Base-by-base conservation (phyloP, 2,113 vertebrate species). In the Cyanoderma ruficeps region DNA sequence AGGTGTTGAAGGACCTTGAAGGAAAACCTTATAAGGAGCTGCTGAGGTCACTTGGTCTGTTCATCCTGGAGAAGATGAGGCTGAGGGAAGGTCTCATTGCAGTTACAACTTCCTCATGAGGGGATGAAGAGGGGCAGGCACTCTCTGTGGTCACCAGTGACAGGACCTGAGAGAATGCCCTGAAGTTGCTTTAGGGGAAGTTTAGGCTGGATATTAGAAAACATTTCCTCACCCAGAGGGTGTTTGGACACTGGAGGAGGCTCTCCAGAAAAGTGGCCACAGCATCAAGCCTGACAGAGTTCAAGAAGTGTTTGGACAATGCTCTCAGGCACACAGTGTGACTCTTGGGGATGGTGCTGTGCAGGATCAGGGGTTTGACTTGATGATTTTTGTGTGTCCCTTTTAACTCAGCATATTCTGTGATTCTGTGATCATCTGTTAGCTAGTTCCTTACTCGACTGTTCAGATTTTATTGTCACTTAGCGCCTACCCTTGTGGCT, bases 11-110 rank as follows among this genome's bases (percentile, higher is more conserved):
- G 21, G 31, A 24, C 25, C 35, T 67, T 59, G 61, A 59, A 41
- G 21, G 11, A 11, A 57, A 50, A 11, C 13, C 0, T 0, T 25
- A 4, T 17, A 3, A 59, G 52, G 9, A 68, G 31, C 0, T 0
- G 11, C 14, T 59, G 25, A 31, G 44, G 11, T 37, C 44, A 18
- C 31, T 67, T 11, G 35, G 6, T 59, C 17, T 68, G 21, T 11
- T 50, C 35, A 25, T 35, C 9, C 44, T 59, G 44, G 31, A 57
- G 41, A 39, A n/a, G 28, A 65, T 11, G 25, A 76, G 20, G 1
- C 42, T 50, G 52, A 42, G 31, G 11, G 7, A 4, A 59, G 4
- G 50, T 7, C 17, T 50, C 31, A 24, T 1, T 30, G 24, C 6
- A 25, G 6, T 41, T 65, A 21, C 42, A 25, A 1, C 2, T 57